Evolutionary conservation across 2,113 vertebrate species (phyloP), one percentile per base, ranked within the genome.

Genomic region (Cromileptes altivelis): DNA sequence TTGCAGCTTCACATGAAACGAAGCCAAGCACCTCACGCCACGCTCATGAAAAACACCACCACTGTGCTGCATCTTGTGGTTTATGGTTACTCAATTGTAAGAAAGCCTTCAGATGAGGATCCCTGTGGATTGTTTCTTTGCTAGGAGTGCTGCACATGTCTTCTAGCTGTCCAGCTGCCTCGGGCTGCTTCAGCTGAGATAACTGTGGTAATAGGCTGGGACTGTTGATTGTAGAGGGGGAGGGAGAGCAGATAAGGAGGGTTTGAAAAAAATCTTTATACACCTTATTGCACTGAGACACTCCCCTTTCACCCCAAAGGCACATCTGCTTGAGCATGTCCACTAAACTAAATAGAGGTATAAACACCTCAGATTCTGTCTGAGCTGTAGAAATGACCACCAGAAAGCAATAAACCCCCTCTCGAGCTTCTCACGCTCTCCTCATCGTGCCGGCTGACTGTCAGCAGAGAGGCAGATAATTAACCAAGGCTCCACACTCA

Each of bases 101-200:
- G 14, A 27, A 55, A 56, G 9, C 14, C 42, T 60, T 78, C n/a
- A 80, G 21, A 81, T 40, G 49, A 60, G 21, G 42, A 17, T 78
- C 50, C 58, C 69, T 75, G 77, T 57, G 63, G 49, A 15, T 58
- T 75, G 63, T 27, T 78, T 71, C 15, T 12, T 72, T 60, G n/a
- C 61, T 52, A 13, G 27, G 57, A 67, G 52, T 70, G 49, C 27
- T 71, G 53, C 68, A 63, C 47, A 47, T 68, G 33, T 50, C 58
- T 30, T 56, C n/a, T 12, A 37, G 50, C 81, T 82, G 58, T 73
- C 75, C 55, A 70, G 64, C 55, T 65, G 70, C 90, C 79, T 70
- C 42, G 1, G 67, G 83, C 79, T 80, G 50, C 74, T 82, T n/a
- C 70, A 49, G 68, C 65, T 11, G 19, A 89, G 77, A 91, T 84